These are phyloP conservation scores for Macrocentrus cingulum DNA, from an alignment of 1,140 invertebrate genomes.

Conservation along the genomic window DNA sequence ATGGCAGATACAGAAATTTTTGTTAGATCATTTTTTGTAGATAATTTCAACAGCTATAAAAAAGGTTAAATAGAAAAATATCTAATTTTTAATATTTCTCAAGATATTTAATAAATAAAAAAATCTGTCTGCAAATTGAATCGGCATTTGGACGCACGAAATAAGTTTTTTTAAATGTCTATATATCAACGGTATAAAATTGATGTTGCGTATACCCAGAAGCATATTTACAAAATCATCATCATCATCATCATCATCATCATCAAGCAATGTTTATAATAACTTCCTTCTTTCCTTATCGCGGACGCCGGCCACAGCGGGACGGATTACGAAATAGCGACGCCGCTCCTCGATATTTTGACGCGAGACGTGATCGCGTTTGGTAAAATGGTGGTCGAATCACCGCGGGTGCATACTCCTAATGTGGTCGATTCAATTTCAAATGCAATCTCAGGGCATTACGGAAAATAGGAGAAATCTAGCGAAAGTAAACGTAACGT, in stretches of 20 bases:
- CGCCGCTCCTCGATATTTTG: constrained; percentile 27
- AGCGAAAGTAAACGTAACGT: constrained; percentile 49
- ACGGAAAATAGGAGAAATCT: constrained; percentile 55
- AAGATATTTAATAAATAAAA: too few relatives aligned
- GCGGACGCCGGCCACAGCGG: constrained; percentile 2
- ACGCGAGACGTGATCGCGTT: constrained; percentile 32
- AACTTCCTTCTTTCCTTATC: constrained; percentile 28
- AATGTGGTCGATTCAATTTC: constrained; percentile 47
- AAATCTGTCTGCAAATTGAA: too few relatives aligned
- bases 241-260: too few relatives aligned
- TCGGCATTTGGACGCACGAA: too few relatives aligned
- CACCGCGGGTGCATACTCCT: constrained; percentile 20
- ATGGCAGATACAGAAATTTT: too few relatives aligned
- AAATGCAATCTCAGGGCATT: constrained; percentile 43
- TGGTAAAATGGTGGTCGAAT: constrained; percentile 5
- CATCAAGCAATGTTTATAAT: constrained; percentile 22
- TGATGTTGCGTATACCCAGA: background rate
- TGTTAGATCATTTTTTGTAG: too few relatives aligned
- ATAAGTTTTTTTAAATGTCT: constrained; percentile 11
- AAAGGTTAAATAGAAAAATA: too few relatives aligned
- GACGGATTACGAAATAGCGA: constrained; percentile 28
- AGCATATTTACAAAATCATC: constrained; percentile 18
- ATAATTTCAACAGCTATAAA: too few relatives aligned
- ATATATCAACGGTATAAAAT: constrained; percentile 14
- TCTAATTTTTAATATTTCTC: too few relatives aligned